Conservation (phyloP, 1,140 invertebrate genomes). For the Heliconius congener region DNA sequence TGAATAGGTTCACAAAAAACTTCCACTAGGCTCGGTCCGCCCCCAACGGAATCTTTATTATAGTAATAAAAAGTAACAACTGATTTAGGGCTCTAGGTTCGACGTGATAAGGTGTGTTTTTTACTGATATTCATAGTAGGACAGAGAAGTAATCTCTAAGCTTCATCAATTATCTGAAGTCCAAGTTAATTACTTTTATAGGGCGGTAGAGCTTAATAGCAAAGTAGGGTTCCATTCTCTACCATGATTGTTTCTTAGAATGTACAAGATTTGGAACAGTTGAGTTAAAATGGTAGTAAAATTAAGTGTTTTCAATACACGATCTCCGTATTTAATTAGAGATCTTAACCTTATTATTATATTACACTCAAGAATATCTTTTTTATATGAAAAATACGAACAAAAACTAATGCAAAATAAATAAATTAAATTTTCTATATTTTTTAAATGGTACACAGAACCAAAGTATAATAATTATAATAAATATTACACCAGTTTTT, state of each 20-base stretch:
- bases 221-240: conserved; percentile 35
- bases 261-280: neutral
- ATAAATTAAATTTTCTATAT: neutral
- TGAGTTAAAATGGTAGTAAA: neutral
- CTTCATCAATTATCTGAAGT: conserved; percentile 79
- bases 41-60: conserved; percentile 37
- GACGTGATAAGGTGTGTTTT: conserved; percentile 41
- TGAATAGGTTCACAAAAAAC: conserved; percentile 60
- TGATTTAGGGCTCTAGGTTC: neutral
- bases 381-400: neutral
- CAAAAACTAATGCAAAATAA: neutral
- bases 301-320: neutral
- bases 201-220: conserved; percentile 68
- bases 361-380: neutral
- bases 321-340: neutral
- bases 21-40: conserved; percentile 57
- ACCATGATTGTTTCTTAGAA: conserved; percentile 12
- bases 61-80: neutral
- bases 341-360: neutral
- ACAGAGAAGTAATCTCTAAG: conserved; percentile 71
- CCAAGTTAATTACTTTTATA: conserved; percentile 80
- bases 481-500: conserved; percentile 9
- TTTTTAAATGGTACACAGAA: neutral
- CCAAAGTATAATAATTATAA: neutral
- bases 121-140: conserved; percentile 38